A percentile compares a stretch with the other conserved stretches of the same genome.
These are phyloP conservation scores for Bicyclus anynana DNA, from an alignment of 1,140 invertebrate genomes.

Conservation along the genomic window DNA sequence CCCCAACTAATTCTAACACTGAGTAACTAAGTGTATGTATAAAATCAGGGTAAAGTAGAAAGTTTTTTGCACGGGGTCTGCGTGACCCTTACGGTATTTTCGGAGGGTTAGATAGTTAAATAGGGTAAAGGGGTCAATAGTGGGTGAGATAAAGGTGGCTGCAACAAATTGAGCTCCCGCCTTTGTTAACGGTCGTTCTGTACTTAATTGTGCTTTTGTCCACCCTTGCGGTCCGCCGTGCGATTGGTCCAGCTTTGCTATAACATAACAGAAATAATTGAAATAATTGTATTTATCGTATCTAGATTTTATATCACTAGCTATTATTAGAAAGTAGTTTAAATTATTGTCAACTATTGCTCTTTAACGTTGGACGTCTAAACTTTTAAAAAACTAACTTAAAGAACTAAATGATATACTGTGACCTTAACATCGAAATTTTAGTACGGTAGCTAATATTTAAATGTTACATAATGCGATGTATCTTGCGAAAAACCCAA, in stretches of 20 bases:
- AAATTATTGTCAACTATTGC: constrained; percentile 6
- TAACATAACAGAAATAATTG: constrained; percentile 53
- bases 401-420: too few species aligned
- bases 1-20: constrained; percentile 24
- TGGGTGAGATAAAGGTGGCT: constrained; percentile 69
- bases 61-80: constrained; percentile 25
- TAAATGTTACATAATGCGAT: too few species aligned
- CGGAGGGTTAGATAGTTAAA: constrained; percentile 54
- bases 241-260: constrained; percentile 49
- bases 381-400: too few species aligned
- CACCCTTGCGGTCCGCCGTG: constrained; percentile 39
- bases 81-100: constrained; percentile 28
- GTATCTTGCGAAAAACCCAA: too few species aligned
- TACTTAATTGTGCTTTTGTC: constrained; percentile 74
- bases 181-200: constrained; percentile 68
- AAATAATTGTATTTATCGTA: constrained; percentile 37
- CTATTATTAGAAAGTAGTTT: constrained; percentile 24
- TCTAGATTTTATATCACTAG: constrained; percentile 13
- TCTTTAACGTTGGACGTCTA: neutral
- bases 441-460: too few species aligned
- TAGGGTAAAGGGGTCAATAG: constrained; percentile 73
- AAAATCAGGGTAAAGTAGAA: constrained; percentile 15
- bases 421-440: too few species aligned
- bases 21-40: constrained; percentile 22
- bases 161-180: constrained; percentile 69